Evolutionary conservation across 2,888 invertebrate genomes (phyloP).

Genomic region (Smittia aterrima): DNA sequence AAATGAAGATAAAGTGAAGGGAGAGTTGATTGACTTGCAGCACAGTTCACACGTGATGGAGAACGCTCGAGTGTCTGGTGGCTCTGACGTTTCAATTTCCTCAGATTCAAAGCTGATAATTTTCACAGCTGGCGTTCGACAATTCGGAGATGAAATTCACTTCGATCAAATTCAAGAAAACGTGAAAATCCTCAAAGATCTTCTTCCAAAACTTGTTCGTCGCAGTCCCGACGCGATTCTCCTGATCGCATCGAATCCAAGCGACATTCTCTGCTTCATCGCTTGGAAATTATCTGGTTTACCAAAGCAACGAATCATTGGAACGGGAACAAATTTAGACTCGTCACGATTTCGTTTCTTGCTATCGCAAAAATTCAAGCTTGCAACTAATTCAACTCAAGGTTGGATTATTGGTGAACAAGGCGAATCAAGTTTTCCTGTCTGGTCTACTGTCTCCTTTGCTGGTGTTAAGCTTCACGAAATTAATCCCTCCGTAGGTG

Average conservation of each 20-base stretch:
- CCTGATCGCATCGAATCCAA: neutral
- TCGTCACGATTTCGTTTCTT: neutral
- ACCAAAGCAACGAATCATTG: neutral
- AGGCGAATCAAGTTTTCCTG: neutral
- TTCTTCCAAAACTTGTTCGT: neutral
- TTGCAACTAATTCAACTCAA: neutral
- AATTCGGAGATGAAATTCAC: neutral
- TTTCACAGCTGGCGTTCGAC: neutral
- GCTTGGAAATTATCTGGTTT: neutral
- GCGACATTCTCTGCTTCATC: neutral
- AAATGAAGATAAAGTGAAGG: constrained; percentile 60
- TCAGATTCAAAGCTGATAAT: neutral
- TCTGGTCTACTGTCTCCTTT: neutral
- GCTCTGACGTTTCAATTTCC: neutral
- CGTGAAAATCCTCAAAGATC: neutral
- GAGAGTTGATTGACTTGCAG: constrained; percentile 64
- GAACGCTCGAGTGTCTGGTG: constrained; percentile 45
- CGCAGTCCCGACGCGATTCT: neutral
- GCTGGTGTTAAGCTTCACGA: neutral
- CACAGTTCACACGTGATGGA: constrained; percentile 60
- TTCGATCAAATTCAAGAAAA: neutral
- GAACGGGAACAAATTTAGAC: neutral
- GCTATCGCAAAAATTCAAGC: neutral
- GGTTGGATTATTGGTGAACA: constrained; percentile 1
- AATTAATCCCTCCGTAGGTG: neutral